phyloP scores from a whole-genome alignment of 2,113 vertebrate species.

The Megalops atlanticus region DNA sequence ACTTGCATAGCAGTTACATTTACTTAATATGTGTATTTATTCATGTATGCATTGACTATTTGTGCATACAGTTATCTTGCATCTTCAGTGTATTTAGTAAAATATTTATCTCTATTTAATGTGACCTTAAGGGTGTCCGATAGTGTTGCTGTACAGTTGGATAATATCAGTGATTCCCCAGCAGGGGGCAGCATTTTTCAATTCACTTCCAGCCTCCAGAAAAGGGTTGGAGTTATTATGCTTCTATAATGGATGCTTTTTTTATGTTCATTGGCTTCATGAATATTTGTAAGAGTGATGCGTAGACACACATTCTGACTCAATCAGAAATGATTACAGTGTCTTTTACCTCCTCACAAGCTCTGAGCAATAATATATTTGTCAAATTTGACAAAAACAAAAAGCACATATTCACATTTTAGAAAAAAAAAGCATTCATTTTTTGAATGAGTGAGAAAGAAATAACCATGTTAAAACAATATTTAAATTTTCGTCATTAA shows the following conservation, averaged over 20 bases:
- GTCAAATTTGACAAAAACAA: neutral
- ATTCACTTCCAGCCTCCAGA: neutral
- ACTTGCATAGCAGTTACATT: neutral
- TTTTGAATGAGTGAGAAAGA: too few species aligned
- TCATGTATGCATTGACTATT: neutral
- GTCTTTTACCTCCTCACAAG: neutral
- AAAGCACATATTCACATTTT: neutral
- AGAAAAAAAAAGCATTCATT: too few species aligned
- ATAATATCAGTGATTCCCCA: slow-evolving; percentile 6
- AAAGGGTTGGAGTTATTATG: neutral
- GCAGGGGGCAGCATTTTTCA: slow-evolving; percentile 26
- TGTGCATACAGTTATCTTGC: neutral
- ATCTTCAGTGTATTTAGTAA: neutral
- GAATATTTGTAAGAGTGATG: too few species aligned
- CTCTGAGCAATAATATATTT: neutral
- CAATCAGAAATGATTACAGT: neutral
- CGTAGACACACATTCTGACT: neutral
- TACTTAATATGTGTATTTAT: neutral
- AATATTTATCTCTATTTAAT: too few species aligned
- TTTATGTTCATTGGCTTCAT: neutral
- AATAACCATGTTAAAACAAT: too few species aligned
- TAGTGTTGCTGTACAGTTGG: neutral
- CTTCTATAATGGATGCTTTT: neutral
- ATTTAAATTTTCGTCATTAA: too few species aligned
- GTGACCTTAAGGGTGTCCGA: neutral